Evolutionary conservation across 2,113 vertebrate species (phyloP), one percentile per base, ranked within the genome.

Genomic region (Trichechus manatus): DNA sequence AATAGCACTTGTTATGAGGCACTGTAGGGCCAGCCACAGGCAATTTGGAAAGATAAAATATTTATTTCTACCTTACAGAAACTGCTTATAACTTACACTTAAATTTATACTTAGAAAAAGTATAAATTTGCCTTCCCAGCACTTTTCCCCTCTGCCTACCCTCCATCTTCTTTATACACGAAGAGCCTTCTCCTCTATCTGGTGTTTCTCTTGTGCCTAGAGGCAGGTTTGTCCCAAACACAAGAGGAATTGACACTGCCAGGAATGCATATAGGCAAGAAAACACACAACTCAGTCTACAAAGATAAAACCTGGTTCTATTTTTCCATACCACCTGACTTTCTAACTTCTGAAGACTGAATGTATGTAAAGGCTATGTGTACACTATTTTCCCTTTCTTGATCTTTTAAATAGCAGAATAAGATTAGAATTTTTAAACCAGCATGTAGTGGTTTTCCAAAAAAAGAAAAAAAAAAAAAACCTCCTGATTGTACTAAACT

Each of bases 141-240:
- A 75, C 33, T 42, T 39, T 68, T 92, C 87, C 75, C n/a, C 14
- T 94, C 53, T 93, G 80, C 59, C 77, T 87, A 64, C 50, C 79
- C 72, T 88, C 36, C 84, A 88, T 61, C 44, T 88, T 59, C 39
- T 86, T 93, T 84, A 31, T 42, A 90, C 64, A 94, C 22, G 5
- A 81, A 70, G 47, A 83, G 42, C 17, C 86, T 89, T 97, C 74
- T 96, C 79, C 8, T 92, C 87, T 64, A 96, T 77, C 63, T 97
- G 75, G 82, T 53, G 87, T 94, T 87, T 87, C 70, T 82, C 56
- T 64, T 88, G 27, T 61, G 82, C 53, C 70, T 47, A 90, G 27
- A 91, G 72, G 91, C 36, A 89, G 61, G 13, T 70, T 50, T 77
- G 64, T 72, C 50, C 42, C 42, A 91, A 95, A 85, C 74, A 90